These are phyloP conservation scores for Acleris literana DNA, from an alignment of 2,888 invertebrate genomes.

Conservation along the genomic window DNA sequence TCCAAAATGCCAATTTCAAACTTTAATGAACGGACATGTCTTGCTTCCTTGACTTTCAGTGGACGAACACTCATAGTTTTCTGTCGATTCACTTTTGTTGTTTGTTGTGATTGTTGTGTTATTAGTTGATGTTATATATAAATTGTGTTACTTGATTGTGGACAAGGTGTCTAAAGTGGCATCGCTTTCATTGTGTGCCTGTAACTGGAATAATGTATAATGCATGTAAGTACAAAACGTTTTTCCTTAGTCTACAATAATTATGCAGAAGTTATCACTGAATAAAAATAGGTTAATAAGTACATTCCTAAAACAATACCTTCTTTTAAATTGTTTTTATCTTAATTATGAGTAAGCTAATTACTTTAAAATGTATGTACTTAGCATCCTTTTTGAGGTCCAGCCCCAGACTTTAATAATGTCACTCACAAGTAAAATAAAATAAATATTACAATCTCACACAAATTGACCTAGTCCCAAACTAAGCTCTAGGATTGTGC, in stretches of 20 bases:
- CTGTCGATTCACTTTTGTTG: conserved; percentile 33
- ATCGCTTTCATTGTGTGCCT: conserved; percentile 27
- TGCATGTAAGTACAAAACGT: conserved; percentile 21
- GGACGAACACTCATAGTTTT: conserved; percentile 35
- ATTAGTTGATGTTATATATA: conserved; percentile 22
- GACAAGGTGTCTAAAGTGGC: conserved; percentile 14
- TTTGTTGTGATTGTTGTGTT: conserved; percentile 31
- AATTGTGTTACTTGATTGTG: conserved; percentile 11
- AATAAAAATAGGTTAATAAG: no score
- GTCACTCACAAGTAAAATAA: not conserved
- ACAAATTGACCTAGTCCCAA: not conserved
- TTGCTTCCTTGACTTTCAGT: conserved; percentile 28
- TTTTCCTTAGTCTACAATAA: not conserved
- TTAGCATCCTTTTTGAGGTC: no score
- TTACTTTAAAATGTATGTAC: no score
- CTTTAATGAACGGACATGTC: not conserved
- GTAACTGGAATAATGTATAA: conserved; percentile 7
- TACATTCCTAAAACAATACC: no score
- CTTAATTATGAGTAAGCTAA: no score
- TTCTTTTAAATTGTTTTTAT: no score
- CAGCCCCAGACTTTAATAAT: no score
- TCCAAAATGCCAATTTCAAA: not conserved
- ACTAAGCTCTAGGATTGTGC: no score
- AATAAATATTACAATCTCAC: not conserved
- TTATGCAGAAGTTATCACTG: not conserved